Conservation (phyloP, 2,113 vertebrate genomes). For the Connochaetes taurinus region DNA sequence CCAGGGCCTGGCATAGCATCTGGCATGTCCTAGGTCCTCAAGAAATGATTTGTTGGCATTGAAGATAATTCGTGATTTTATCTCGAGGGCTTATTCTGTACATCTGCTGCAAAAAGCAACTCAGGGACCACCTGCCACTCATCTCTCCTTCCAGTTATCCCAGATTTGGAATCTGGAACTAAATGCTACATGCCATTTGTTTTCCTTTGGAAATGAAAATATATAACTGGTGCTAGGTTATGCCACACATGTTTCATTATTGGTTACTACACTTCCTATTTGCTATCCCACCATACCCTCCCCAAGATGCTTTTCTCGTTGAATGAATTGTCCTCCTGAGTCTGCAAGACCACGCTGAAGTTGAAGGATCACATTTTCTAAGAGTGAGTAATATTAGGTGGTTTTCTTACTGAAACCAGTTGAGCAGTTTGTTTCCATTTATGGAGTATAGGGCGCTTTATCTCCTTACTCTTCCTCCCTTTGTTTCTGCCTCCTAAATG, state of each 20-base stretch:
- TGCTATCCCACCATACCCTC: neutral
- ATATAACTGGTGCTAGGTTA: neutral
- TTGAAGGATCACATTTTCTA: neutral
- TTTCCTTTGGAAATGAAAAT: conserved; percentile 2
- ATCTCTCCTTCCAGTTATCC: neutral
- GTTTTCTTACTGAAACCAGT: neutral
- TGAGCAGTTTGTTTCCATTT: neutral
- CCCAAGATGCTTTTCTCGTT: neutral
- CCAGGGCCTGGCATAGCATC: neutral
- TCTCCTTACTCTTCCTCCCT: neutral
- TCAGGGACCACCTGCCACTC: neutral
- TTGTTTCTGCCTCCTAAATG: neutral
- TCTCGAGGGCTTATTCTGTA: neutral
- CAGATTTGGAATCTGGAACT: neutral
- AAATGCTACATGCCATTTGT: neutral
- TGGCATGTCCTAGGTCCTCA: neutral
- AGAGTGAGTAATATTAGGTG: neutral
- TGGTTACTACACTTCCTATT: neutral
- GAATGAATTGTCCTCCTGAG: neutral
- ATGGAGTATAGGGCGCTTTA: neutral
- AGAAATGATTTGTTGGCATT: neutral
- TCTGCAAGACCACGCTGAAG: neutral
- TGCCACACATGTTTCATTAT: neutral
- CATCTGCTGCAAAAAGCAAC: neutral
- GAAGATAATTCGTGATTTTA: neutral